A percentile compares a stretch with the other conserved stretches of the same genome.
These are phyloP conservation scores for Ricordea florida DNA, from an alignment of 92 coral and sea anemone species.

Conservation along the genomic window DNA sequence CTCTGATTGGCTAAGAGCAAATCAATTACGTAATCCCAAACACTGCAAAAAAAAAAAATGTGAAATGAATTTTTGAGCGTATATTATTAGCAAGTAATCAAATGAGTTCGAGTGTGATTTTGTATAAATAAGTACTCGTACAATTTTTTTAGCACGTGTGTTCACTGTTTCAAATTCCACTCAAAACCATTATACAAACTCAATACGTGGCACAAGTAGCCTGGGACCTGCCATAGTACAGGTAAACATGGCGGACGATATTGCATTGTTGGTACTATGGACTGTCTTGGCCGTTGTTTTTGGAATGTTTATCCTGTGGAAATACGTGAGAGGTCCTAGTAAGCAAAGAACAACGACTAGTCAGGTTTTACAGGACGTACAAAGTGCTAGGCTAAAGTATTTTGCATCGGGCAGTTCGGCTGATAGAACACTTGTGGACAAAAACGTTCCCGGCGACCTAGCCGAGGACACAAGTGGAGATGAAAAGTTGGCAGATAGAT, in stretches of 20 bases:
- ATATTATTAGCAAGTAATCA: too few species aligned
- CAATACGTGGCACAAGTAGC: background rate
- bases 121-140: too few species aligned
- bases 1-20: too few species aligned
- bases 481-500: background rate
- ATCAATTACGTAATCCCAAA: too few species aligned
- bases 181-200: too few species aligned
- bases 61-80: too few species aligned
- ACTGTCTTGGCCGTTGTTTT: conserved; percentile 57
- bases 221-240: too few species aligned
- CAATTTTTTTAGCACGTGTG: too few species aligned
- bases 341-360: background rate
- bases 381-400: conserved; percentile 61
- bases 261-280: conserved; percentile 59
- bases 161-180: too few species aligned
- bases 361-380: conserved; percentile 10
- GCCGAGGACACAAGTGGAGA: conserved; percentile 21
- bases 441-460: background rate
- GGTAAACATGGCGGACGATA: conserved; percentile 81
- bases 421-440: background rate
- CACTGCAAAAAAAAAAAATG: too few species aligned
- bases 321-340: conserved; percentile 30
- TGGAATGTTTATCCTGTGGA: conserved; percentile 72
- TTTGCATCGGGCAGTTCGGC: conserved; percentile 16
- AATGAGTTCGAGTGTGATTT: too few species aligned